Evolutionary conservation across 2,888 invertebrate genomes (phyloP).

Genomic region (Stegana nigrithorax): DNA sequence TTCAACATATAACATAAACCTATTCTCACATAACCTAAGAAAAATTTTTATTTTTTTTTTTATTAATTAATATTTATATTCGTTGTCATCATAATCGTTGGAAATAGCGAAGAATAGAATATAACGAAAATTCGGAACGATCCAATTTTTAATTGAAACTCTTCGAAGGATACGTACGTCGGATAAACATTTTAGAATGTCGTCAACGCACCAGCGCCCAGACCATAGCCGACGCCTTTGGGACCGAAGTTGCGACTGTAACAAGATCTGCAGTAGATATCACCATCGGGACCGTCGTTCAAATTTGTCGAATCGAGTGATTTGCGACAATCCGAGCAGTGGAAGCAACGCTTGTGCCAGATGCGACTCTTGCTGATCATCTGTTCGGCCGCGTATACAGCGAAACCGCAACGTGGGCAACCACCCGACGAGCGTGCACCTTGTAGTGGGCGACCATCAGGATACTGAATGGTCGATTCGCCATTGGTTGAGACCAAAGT

Average conservation of each 20-base stretch:
- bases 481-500: conserved; percentile 83
- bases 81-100: conserved; percentile 59
- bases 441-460: conserved; percentile 79
- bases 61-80: conserved; percentile 15
- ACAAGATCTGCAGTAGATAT: conserved; percentile 92
- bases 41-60: conserved; percentile 30
- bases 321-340: conserved; percentile 87
- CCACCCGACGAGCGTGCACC: conserved; percentile 82
- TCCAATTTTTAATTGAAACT: background rate
- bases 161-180: no score
- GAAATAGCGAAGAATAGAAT: conserved; percentile 35
- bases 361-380: conserved; percentile 93
- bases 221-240: conserved; percentile 89
- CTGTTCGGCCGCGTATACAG: conserved; percentile 96
- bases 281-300: conserved; percentile 91
- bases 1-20: conserved; percentile 39
- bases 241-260: conserved; percentile 89
- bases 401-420: conserved; percentile 88
- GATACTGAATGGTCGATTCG: conserved; percentile 77
- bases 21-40: conserved; percentile 60
- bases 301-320: conserved; percentile 91
- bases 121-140: conserved; percentile 43
- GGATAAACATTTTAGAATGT: conserved; percentile 79
- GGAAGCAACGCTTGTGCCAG: conserved; percentile 95
- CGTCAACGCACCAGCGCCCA: conserved; percentile 90